Evolutionary conservation across 1,140 invertebrate genomes (phyloP).

Genomic region (Calosoma granatense): DNA sequence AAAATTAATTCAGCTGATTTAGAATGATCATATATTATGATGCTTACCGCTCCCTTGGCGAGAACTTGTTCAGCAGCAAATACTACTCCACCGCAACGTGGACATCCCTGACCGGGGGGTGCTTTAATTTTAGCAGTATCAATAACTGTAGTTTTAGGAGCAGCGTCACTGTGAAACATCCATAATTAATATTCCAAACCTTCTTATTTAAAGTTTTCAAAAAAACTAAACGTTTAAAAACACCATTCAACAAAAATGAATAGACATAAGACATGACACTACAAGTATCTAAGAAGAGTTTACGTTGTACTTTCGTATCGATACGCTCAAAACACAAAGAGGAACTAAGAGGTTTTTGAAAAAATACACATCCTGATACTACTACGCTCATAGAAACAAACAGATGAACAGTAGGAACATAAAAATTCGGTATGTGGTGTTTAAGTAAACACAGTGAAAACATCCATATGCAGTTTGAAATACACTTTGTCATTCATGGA

Average conservation of each 20-base stretch:
- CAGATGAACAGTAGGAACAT: too few relatives aligned
- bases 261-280: too few relatives aligned
- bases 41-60: constrained; percentile 50
- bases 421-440: neutral
- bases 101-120: constrained; percentile 75
- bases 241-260: too few relatives aligned
- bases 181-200: constrained; percentile 2
- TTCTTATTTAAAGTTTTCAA: constrained; percentile 13
- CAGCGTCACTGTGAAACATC: constrained; percentile 45
- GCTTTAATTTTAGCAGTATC: constrained; percentile 73
- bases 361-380: neutral
- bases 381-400: neutral
- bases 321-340: too few relatives aligned
- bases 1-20: neutral
- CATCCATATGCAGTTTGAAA: neutral
- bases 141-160: constrained; percentile 60
- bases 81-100: constrained; percentile 79
- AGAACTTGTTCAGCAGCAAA: constrained; percentile 85
- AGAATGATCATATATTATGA: constrained; percentile 16
- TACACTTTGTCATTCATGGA: neutral
- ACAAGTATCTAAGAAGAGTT: too few relatives aligned
- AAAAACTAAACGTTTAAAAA: constrained; percentile 15
- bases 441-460: neutral
- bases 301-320: too few relatives aligned
- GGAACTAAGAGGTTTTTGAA: neutral